Evolutionary conservation across 2,888 invertebrate genomes (phyloP).

Genomic region (Tetragonula carbonaria): DNA sequence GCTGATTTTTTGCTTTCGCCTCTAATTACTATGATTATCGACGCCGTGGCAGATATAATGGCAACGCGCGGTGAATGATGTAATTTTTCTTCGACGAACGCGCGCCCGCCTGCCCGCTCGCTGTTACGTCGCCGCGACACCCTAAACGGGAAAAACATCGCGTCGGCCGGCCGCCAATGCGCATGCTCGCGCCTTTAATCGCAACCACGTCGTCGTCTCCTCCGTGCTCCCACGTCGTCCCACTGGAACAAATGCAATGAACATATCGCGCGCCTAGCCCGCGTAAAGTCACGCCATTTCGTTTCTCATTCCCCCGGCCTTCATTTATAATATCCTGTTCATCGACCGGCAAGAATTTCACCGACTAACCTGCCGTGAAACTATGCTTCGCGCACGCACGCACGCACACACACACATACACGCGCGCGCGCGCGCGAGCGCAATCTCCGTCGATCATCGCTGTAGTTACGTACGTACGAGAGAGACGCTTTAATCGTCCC

Average conservation of each 20-base stretch:
- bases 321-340: constrained; percentile 23
- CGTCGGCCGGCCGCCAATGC: background rate
- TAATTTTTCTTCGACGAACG: constrained; percentile 33
- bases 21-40: constrained; percentile 59
- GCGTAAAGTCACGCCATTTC: background rate
- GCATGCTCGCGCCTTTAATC: constrained; percentile 4
- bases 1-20: constrained; percentile 45
- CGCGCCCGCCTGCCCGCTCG: background rate
- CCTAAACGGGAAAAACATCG: constrained; percentile 27
- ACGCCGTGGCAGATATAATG: constrained; percentile 42
- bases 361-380: constrained; percentile 31
- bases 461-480: constrained; percentile 47
- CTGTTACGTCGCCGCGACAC: constrained; percentile 5
- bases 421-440: background rate
- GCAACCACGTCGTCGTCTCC: background rate
- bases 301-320: background rate
- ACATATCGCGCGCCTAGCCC: background rate
- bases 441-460: constrained; percentile 20
- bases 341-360: constrained; percentile 20
- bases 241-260: constrained; percentile 19
- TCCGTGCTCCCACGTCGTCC: background rate
- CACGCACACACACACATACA: background rate
- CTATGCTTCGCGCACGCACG: constrained; percentile 9
- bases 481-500: constrained; percentile 58
- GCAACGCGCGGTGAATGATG: constrained; percentile 44